A percentile compares a stretch with the other conserved stretches of the same genome.
Evolutionary conservation across 2,797 vertebrate genomes (phyloP).

Genomic region (Graptemys geographica): DNA sequence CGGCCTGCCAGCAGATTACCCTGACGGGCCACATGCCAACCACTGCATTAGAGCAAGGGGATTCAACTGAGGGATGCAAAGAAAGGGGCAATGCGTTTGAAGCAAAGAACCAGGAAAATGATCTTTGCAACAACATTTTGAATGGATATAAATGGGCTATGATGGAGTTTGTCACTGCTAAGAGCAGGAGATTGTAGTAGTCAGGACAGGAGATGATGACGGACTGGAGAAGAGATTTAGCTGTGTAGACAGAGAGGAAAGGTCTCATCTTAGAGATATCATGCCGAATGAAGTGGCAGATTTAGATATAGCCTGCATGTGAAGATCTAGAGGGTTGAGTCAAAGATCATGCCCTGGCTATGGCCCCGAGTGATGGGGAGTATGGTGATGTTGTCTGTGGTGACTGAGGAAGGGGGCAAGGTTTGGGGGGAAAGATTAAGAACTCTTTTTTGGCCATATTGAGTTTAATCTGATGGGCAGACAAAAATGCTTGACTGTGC

Average conservation of each 20-base stretch:
- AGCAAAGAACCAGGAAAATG: background rate
- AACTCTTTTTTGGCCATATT: background rate
- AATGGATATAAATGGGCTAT: background rate
- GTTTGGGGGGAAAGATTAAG: background rate
- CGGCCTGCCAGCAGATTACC: too few relatives aligned
- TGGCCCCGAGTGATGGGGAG: background rate
- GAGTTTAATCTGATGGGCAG: background rate
- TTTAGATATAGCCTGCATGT: background rate
- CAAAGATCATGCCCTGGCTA: background rate
- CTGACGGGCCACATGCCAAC: too few relatives aligned
- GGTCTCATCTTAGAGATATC: background rate
- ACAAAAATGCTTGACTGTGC: background rate
- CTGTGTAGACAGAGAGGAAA: background rate
- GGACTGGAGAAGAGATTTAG: background rate
- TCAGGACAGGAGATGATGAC: background rate
- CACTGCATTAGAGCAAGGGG: background rate
- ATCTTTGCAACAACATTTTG: background rate
- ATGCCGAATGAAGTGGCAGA: background rate
- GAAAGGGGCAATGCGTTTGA: accelerated
- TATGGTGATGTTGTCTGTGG: accelerated
- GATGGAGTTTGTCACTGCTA: background rate
- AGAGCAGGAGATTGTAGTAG: background rate
- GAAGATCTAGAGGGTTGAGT: background rate
- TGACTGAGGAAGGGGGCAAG: background rate
- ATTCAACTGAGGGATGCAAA: background rate